Base-by-base conservation (phyloP, 2,888 invertebrate genomes). In the Silvanus unidentatus region DNA sequence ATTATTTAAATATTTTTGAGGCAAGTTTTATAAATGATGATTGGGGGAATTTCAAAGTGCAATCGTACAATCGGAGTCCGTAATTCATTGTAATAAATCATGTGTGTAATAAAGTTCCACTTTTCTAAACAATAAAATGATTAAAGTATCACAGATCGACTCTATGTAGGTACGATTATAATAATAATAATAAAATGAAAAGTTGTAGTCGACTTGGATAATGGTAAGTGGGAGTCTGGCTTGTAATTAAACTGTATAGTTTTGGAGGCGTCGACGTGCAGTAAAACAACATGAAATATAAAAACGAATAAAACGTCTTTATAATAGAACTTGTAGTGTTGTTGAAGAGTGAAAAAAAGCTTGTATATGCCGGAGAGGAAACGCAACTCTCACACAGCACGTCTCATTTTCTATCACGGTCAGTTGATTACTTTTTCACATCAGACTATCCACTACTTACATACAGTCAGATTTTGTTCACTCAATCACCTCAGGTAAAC, bases 401-500 rank as follows among this genome's bases (percentile, higher is more conserved):
- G 55, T 53, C 52, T 55, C 43, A 48, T 48, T 51, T 51, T 51
- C 52, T 44, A 46, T 49, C 43, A 44, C 35, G 37, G 37, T 16
- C 37, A 15, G 52, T 51, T 53, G 53, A 53, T 53, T 52, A 43
- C 50, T 50, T 49, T 16, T 37, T 10, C 10, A 13, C 47, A 42
- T 36, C 27, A 22, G 42, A 40, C 41, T 44, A 44, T 39, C 38
- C 45, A 41, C 22, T 22, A 22, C 22, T 22, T 22, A 22, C 22
- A 22, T 22, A 28, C 42, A 37, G 44, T 40, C 40, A 32, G 47
- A 46, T 43, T 45, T 45, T 51, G 45, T 45, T 48, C 49, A 47
- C 52, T 53, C 57, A 55, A 59, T 59, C 59, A 58, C 59, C 58
- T 58, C 62, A 57, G 61, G 62, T 59, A 60, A 56, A 55, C 50